Percentiles rank a stretch among this genome's conserved stretches.
phyloP scores from a whole-genome alignment of 1,140 invertebrate genomes.

The Drosophila parabipectinata region DNA sequence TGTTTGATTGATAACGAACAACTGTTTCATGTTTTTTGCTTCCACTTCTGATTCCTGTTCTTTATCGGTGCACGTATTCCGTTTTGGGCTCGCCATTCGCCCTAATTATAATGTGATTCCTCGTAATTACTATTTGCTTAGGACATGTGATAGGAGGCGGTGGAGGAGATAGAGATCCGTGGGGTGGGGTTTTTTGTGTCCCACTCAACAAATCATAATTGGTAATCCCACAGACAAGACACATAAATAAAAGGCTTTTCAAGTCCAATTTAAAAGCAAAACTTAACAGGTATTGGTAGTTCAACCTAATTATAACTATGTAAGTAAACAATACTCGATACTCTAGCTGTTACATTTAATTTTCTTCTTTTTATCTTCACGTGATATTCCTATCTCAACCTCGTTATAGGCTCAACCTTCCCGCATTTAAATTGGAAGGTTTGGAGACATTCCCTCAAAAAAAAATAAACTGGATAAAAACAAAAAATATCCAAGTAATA shows the following conservation, averaged over 20 bases:
- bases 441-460: no score
- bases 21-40: constrained; percentile 35
- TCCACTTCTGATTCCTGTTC: constrained; percentile 19
- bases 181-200: neutral
- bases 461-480: neutral
- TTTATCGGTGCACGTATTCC: constrained; percentile 22
- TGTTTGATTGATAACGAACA: constrained; percentile 61
- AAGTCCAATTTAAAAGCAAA: no score
- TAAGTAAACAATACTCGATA: no score
- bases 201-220: neutral
- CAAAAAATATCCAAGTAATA: neutral
- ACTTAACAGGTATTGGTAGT: no score
- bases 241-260: no score
- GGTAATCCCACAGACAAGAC: neutral
- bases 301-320: no score
- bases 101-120: constrained; percentile 73
- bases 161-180: neutral
- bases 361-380: neutral
- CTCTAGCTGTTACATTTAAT: no score
- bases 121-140: constrained; percentile 61
- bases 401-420: neutral
- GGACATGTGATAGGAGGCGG: constrained; percentile 55
- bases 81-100: constrained; percentile 40
- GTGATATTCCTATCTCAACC: neutral
- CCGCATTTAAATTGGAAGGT: no score